Percentiles rank a stretch among this genome's conserved stretches.
These are phyloP conservation scores for Xylota sylvarum DNA, from an alignment of 2,888 invertebrate species.

Conservation along the genomic window DNA sequence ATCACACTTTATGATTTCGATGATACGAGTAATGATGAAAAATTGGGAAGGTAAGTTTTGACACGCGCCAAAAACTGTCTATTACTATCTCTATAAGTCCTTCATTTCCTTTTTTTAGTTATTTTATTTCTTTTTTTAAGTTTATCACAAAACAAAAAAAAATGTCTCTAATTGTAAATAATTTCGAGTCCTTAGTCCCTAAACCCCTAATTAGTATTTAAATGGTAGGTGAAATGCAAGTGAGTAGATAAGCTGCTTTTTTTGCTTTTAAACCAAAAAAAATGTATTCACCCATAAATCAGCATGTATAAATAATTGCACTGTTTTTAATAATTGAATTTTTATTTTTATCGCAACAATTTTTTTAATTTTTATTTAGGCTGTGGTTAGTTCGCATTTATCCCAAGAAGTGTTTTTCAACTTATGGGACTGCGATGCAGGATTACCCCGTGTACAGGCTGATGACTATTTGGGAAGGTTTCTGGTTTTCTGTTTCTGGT, in stretches of 20 bases:
- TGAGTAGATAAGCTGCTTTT: conserved; percentile 54
- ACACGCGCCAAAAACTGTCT: conserved; percentile 12
- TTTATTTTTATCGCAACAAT: conserved; percentile 57
- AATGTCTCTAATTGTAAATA: conserved; percentile 73
- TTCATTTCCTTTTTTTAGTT: conserved; percentile 11
- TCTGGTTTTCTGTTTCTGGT: conserved; percentile 76
- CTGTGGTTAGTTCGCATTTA: conserved; percentile 90
- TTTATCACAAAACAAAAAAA: conserved; percentile 43
- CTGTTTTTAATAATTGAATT: conserved; percentile 19
- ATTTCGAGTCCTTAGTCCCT: conserved; percentile 39
- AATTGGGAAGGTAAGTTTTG: conserved; percentile 93
- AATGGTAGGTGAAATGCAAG: conserved; percentile 64
- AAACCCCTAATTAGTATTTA: conserved; percentile 42
- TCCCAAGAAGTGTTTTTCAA: conserved; percentile 91
- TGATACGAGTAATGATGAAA: conserved; percentile 94
- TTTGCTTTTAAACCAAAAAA: conserved; percentile 2
- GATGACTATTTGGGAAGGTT: conserved; percentile 95
- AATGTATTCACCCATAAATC: background rate
- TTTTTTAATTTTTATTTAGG: conserved; percentile 85
- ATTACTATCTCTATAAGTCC: conserved; percentile 28
- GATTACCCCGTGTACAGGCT: conserved; percentile 90
- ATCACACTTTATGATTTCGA: conserved; percentile 95
- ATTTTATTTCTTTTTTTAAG: conserved; percentile 24
- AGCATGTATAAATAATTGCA: conserved; percentile 56
- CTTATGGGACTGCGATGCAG: conserved; percentile 94